Base-by-base conservation (phyloP, 2,888 invertebrate genomes). In the Escarpia spicata region DNA sequence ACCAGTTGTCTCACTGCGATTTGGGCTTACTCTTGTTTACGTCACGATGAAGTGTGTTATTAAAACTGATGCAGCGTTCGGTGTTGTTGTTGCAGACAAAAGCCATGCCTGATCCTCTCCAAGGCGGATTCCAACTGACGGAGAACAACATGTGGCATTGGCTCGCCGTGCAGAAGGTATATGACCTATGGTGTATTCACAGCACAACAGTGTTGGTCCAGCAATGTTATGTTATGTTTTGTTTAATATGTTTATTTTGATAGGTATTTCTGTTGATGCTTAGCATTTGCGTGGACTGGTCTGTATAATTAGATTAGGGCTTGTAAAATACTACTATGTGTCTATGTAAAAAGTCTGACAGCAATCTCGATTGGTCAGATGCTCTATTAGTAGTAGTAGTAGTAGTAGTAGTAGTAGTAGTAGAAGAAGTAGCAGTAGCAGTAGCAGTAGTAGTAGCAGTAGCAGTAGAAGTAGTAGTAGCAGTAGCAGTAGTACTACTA, bases 101-200 rank as follows among this genome's bases (percentile, higher is more conserved):
- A 0, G 92, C 92, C 43, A 94, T 96, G 94, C 95, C 96, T 0
- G 90, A 92, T 4, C 93, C 94, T 2, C 91, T 95, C 12, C 89
- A 94, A 31, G 94, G 94, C 90, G 95, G 95, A 6, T 95, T 95
- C 90, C 95, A 95, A 93, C 94, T 94, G 95, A 89, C 94, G 19
- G 92, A 89, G 8, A 92, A 92, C 91, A 95, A 94, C 44, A 93
- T 94, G 1, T 95, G 95, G 95, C 95, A 95, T 91, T 95, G 95
- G 95, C 94, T 95, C 43, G 94, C 94, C 52, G 94, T 95, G 9
- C 95, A 95, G 92, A 94, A 95, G 95, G 95, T 95, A 26, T n/a
- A 26, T 26, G 75, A 26, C n/a, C 19, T 75, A 9, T n/a, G 6
- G 26, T 75, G 75, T 75, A n/a, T 15, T 75, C 75, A 75, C 75